Conservation (phyloP, 1,140 invertebrate genomes). For the Ceratosolen solmsi region DNA sequence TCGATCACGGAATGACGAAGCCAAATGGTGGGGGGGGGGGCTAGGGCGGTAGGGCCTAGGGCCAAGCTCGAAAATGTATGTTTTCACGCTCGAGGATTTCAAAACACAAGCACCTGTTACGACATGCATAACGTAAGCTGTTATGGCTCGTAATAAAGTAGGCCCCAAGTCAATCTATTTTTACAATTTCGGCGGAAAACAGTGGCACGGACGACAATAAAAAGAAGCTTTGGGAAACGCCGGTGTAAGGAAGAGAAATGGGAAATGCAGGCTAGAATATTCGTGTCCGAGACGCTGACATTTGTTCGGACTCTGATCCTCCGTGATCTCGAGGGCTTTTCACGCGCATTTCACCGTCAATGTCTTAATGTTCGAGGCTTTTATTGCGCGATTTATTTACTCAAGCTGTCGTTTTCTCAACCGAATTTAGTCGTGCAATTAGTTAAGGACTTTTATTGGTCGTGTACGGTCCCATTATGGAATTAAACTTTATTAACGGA, state of each 20-base stretch:
- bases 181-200: conserved; percentile 15
- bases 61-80: no score
- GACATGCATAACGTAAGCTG: background rate
- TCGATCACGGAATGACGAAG: background rate
- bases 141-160: background rate
- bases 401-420: background rate
- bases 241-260: background rate
- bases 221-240: background rate
- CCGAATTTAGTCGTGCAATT: background rate
- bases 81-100: background rate
- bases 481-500: background rate
- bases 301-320: background rate
- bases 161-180: conserved; percentile 11
- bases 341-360: conserved; percentile 5
- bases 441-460: conserved; percentile 7
- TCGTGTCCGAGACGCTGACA: conserved; percentile 5
- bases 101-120: background rate
- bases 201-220: background rate
- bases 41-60: no score
- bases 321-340: background rate
- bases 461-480: no score
- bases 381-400: background rate
- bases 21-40: no score
- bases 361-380: background rate
- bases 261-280: background rate